Evolutionary conservation across 1,140 invertebrate genomes (phyloP).

Genomic region (Magallana angulata): DNA sequence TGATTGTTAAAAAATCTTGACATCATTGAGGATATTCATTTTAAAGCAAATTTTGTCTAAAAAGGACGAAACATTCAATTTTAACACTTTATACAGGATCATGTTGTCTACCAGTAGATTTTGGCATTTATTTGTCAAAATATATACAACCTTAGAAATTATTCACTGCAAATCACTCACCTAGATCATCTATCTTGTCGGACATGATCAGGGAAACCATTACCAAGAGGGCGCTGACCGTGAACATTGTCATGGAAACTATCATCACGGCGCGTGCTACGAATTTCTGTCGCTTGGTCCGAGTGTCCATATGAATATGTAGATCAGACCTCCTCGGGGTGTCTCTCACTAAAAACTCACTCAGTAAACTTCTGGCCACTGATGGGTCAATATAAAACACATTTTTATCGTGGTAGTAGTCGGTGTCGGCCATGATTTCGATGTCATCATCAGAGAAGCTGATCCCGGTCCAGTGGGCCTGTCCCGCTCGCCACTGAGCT

Average conservation of each 20-base stretch:
- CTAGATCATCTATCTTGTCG: slow-evolving; percentile 70
- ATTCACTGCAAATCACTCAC: slow-evolving; percentile 53
- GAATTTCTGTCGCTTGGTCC: slow-evolving; percentile 63
- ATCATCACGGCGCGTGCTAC: slow-evolving; percentile 67
- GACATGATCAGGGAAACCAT: slow-evolving; percentile 70
- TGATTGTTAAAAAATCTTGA: neutral
- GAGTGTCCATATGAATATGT: slow-evolving; percentile 56
- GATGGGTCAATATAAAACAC: slow-evolving; percentile 54
- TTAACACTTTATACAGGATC: too few relatives aligned
- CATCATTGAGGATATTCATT: neutral
- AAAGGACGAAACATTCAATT: too few relatives aligned
- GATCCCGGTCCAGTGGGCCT: slow-evolving; percentile 46
- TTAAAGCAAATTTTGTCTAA: neutral
- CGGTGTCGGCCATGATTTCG: slow-evolving; percentile 51
- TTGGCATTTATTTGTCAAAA: too few relatives aligned
- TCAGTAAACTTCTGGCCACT: slow-evolving; percentile 50
- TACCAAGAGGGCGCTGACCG: slow-evolving; percentile 68
- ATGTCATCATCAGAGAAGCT: slow-evolving; percentile 56
- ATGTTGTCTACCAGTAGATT: too few relatives aligned
- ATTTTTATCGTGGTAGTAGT: slow-evolving; percentile 49
- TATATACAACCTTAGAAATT: too few relatives aligned
- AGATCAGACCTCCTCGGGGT: slow-evolving; percentile 29
- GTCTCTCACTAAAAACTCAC: slow-evolving; percentile 51
- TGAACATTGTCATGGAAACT: slow-evolving; percentile 63
- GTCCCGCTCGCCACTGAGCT: neutral